phyloP scores from a whole-genome alignment of 1,140 invertebrate species.

The Galleria mellonella region DNA sequence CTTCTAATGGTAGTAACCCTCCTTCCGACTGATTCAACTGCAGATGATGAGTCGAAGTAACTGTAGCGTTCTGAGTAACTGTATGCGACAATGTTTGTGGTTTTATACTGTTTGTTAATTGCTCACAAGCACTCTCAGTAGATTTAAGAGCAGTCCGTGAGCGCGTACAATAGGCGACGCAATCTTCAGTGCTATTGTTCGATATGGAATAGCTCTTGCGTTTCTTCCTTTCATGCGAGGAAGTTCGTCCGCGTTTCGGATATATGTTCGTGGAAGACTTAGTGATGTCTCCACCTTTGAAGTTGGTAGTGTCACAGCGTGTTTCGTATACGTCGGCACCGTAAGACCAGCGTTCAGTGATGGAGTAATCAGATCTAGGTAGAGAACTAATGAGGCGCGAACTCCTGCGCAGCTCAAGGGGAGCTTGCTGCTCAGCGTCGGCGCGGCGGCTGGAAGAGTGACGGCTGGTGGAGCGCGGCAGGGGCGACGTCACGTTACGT shows the following conservation, averaged over 20 bases:
- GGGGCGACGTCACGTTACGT: constrained; percentile 51
- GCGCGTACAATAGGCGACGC: constrained; percentile 63
- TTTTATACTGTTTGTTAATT: constrained; percentile 33
- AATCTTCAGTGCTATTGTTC: constrained; percentile 44
- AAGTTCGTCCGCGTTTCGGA: constrained; percentile 45
- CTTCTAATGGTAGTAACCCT: constrained; percentile 65
- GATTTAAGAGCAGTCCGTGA: constrained; percentile 66
- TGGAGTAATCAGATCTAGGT: constrained; percentile 60
- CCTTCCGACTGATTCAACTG: constrained; percentile 41
- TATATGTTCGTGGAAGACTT: constrained; percentile 27
- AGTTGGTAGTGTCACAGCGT: constrained; percentile 52
- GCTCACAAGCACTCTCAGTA: constrained; percentile 63
- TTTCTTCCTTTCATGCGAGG: constrained; percentile 63
- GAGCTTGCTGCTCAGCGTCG: constrained; percentile 34
- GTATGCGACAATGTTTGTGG: constrained; percentile 26
- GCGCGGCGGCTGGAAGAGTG: constrained; percentile 31
- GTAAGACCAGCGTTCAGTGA: constrained; percentile 66
- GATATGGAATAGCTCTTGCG: constrained; percentile 40
- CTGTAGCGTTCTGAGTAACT: constrained; percentile 31
- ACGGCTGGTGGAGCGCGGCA: constrained; percentile 44
- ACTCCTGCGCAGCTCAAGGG: constrained; percentile 53
- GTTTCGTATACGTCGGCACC: constrained; percentile 67
- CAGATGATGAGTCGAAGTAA: constrained; percentile 27
- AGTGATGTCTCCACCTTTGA: constrained; percentile 42
- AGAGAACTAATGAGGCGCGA: constrained; percentile 53